Percentiles rank a stretch among this genome's conserved stretches.
Evolutionary conservation across 2,888 invertebrate species (phyloP).

Genomic region (Ectemnius cavifrons): DNA sequence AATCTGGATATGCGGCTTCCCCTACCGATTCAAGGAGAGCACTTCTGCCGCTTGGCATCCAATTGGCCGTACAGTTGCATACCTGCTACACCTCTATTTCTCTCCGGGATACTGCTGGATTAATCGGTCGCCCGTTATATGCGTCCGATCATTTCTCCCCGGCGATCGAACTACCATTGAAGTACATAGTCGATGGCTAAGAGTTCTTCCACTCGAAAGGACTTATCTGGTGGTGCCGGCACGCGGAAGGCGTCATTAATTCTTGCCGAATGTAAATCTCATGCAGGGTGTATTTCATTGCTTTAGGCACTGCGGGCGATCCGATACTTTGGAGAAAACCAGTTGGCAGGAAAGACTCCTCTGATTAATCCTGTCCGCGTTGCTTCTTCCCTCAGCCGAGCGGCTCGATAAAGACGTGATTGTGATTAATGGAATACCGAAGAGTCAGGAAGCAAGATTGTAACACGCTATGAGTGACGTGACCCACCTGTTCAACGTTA

Average conservation of each 20-base stretch:
- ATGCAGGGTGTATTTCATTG: not conserved
- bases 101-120: not conserved
- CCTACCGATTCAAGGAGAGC: conserved; percentile 43
- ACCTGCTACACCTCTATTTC: not conserved
- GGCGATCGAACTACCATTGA: not conserved
- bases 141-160: not conserved
- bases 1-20: conserved; percentile 37
- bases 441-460: not conserved
- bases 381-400: conserved; percentile 21
- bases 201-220: conserved; percentile 10
- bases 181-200: not conserved
- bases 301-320: not conserved
- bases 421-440: conserved; percentile 21
- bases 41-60: not conserved
- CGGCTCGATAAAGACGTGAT: not conserved
- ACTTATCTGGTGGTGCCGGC: conserved; percentile 13
- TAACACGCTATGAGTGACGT: not conserved
- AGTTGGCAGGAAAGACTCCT: conserved; percentile 24
- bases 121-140: not conserved
- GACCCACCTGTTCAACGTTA: not conserved
- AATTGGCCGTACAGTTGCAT: conserved; percentile 4
- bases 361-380: conserved; percentile 41
- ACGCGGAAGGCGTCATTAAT: conserved; percentile 3
- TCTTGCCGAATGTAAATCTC: conserved; percentile 25
- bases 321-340: conserved; percentile 1